Percentiles rank a stretch among this genome's conserved stretches.
Conservation (phyloP, 2,797 vertebrate genomes). For the Kryptolebias ocellatus region DNA sequence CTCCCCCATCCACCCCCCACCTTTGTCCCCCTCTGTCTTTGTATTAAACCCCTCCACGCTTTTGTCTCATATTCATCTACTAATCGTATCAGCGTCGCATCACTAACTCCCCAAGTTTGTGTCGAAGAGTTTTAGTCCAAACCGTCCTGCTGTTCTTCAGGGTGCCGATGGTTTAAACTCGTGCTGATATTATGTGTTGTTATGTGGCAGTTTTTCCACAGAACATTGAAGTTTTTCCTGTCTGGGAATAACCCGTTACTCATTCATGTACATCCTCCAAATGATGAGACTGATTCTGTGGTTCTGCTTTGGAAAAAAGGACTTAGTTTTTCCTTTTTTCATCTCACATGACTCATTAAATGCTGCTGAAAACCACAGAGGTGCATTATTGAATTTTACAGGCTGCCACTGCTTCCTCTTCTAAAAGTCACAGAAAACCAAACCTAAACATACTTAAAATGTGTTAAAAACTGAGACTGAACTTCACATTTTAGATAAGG, state of each 20-base stretch:
- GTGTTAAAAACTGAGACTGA: background rate
- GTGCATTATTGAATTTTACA: background rate
- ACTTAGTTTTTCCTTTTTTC: background rate
- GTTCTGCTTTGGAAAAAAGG: background rate
- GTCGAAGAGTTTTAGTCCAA: slow-evolving; percentile 52
- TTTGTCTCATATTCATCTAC: slow-evolving; percentile 74
- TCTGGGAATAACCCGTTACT: slow-evolving; percentile 22
- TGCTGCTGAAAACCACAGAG: slow-evolving; percentile 36
- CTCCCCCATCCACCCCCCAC: slow-evolving; percentile 55
- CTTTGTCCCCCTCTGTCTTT: slow-evolving; percentile 57
- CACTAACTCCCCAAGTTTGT: slow-evolving; percentile 60
- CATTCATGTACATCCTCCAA: slow-evolving; percentile 1
- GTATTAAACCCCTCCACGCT: slow-evolving; percentile 51
- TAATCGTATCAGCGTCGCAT: slow-evolving; percentile 80
- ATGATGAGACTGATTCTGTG: background rate
- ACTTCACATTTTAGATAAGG: background rate
- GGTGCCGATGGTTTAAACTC: slow-evolving; percentile 14
- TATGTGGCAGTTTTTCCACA: slow-evolving; percentile 1
- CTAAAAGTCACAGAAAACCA: slow-evolving; percentile 20
- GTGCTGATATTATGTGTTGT: slow-evolving; percentile 5
- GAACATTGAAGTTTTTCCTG: background rate
- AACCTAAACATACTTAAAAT: slow-evolving; percentile 16
- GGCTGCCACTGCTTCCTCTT: slow-evolving; percentile 47
- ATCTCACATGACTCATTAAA: slow-evolving; percentile 8
- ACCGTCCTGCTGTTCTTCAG: slow-evolving; percentile 14